phyloP scores from a whole-genome alignment of 2,888 invertebrate species.

The Drosophila mettleri region DNA sequence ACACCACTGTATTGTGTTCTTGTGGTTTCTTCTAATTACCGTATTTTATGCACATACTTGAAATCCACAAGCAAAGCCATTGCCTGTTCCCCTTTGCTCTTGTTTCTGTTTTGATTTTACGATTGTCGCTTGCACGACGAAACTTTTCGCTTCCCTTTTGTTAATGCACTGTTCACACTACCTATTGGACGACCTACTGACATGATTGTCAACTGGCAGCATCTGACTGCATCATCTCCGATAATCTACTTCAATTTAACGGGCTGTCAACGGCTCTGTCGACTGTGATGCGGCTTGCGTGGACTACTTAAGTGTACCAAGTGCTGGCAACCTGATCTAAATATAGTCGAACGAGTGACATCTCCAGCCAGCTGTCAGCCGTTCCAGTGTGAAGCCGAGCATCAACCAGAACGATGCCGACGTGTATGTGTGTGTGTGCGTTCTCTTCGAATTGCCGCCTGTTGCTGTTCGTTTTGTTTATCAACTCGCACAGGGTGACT shows the following conservation, averaged over 20 bases:
- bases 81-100: not conserved
- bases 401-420: not conserved
- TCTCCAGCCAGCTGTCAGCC: slow-evolving; percentile 28
- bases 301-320: slow-evolving; percentile 8
- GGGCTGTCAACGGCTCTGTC: slow-evolving; percentile 38
- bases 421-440: not conserved
- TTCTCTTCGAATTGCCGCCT: slow-evolving; percentile 30
- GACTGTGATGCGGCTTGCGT: slow-evolving; percentile 1
- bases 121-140: not conserved
- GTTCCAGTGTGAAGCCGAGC: slow-evolving; percentile 11
- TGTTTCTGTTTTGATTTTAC: not conserved
- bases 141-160: not conserved
- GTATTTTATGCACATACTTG: not conserved
- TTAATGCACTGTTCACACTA: slow-evolving; percentile 5
- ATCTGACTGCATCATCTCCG: slow-evolving; percentile 39
- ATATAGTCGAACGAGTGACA: slow-evolving; percentile 43
- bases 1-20: not conserved
- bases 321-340: slow-evolving; percentile 29
- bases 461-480: slow-evolving; percentile 51
- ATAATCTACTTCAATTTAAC: slow-evolving; percentile 52
- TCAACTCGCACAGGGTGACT: slow-evolving; percentile 34
- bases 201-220: slow-evolving; percentile 50
- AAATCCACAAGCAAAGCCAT: not conserved
- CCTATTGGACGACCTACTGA: slow-evolving; percentile 45
- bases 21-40: slow-evolving; percentile 6